Evolutionary conservation across 2,113 vertebrate species (phyloP), one percentile per base, ranked within the genome.

Genomic region (Pelvicachromis taeniatus): DNA sequence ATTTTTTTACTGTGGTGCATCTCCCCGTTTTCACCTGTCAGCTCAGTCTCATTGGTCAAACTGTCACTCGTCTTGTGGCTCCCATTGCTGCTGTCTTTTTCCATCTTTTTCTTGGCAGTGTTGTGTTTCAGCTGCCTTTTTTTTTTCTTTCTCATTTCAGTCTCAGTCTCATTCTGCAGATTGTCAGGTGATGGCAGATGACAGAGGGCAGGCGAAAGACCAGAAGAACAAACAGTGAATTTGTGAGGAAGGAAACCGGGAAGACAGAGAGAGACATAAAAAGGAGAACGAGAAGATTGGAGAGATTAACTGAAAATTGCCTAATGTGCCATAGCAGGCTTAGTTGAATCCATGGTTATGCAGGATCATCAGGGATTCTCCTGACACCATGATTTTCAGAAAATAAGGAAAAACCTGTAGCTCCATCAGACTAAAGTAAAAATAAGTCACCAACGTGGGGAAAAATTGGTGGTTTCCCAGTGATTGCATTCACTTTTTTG

Each of bases 171-270:
- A 14, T 63, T 59, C 85, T 83, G 87, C 75, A 83, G 68, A 85
- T 82, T 84, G 78, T 79, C 12, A 10, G 56, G 85, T 17, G 77
- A 85, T 82, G 84, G 84, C 87, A 85, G 81, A 23, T 65, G 9
- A 65, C 45, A 11, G 70, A 42, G 77, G 21, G 42, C 8, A 78
- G 4, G 31, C 58, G 52, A 77, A 77, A 80, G 80, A 31, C 65
- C 33, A 4, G 58, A 38, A 40, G 11, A 38, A 17, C 19, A 7
- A 33, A 61, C 8, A 9, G 8, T 13, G 6, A 50, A 78, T 35
- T 5, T 63, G 53, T 40, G 52, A 17, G 26, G 12, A 54, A 29
- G 19, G 26, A 58, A 52, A 45, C 9, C 54, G 14, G 4, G 35
- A 80, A 35, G 56, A 21, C 16, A 23, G 42, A n/a, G 75, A 55